Percentiles rank a stretch among this genome's conserved stretches.
Conservation (phyloP, 2,797 vertebrate species). For the Spinus olivaceus region DNA sequence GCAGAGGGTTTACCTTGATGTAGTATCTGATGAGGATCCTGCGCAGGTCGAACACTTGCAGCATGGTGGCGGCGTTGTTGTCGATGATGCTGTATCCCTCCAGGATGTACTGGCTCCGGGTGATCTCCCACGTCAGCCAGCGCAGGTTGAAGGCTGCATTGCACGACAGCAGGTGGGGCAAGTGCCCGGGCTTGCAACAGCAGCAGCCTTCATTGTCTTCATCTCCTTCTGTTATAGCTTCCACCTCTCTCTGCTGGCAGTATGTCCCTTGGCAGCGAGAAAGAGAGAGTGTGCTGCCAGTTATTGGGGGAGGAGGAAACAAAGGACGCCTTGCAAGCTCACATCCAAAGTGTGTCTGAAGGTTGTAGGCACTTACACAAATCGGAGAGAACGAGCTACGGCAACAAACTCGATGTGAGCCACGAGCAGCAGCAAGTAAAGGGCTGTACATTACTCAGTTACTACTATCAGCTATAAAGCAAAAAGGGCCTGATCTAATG, state of each 20-base stretch:
- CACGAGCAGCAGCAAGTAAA: background rate
- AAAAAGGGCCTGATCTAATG: background rate
- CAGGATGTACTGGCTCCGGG: slow-evolving; percentile 90
- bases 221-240: slow-evolving; percentile 94
- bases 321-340: background rate
- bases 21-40: slow-evolving; percentile 93
- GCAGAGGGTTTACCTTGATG: slow-evolving; percentile 81
- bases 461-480: background rate
- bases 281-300: background rate
- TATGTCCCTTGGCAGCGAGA: slow-evolving; percentile 85
- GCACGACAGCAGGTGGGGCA: slow-evolving; percentile 90
- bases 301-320: background rate
- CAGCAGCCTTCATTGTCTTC: slow-evolving; percentile 93
- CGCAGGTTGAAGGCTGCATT: slow-evolving; percentile 92
- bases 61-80: slow-evolving; percentile 93
- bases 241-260: slow-evolving; percentile 96
- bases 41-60: slow-evolving; percentile 93
- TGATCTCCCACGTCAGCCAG: slow-evolving; percentile 96
- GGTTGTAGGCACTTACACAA: background rate
- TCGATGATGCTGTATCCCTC: slow-evolving; percentile 95
- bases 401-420: background rate
- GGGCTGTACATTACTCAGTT: background rate
- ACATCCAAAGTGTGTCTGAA: background rate
- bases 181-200: slow-evolving; percentile 88
- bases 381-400: background rate